Evolutionary conservation across 30 jellyfish, hydroid and myxozoan genomes (phyloP).

Genomic region (Aurelia aurita): DNA sequence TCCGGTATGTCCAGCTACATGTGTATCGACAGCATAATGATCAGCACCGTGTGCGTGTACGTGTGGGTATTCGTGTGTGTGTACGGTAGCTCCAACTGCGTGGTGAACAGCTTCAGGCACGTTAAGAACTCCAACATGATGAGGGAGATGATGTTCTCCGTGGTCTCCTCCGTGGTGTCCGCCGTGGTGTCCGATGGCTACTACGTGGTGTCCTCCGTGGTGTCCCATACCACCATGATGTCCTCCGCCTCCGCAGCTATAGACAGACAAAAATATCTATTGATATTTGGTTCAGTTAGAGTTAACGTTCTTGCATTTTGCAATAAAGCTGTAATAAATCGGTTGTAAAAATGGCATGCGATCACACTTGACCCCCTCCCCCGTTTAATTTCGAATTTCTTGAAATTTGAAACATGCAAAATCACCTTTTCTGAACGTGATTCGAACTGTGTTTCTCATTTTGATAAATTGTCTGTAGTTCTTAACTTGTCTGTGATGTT

Average conservation of each 20-base stretch:
- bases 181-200: conserved; percentile 12
- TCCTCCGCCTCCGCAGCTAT: conserved; percentile 65
- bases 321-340: no score
- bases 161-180: conserved; percentile 26
- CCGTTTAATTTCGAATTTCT: no score
- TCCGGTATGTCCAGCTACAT: conserved; percentile 61
- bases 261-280: background rate
- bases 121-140: conserved; percentile 51
- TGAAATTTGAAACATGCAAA: no score
- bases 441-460: no score
- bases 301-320: no score
- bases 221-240: conserved; percentile 5
- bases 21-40: conserved; percentile 64
- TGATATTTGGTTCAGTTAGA: no score
- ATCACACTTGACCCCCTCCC: no score
- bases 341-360: no score
- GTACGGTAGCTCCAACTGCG: conserved; percentile 34
- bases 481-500: no score
- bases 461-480: no score
- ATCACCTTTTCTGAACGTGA: no score
- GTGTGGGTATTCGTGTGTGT: conserved; percentile 60
- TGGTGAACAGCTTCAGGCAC: conserved; percentile 55
- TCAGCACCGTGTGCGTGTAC: conserved; percentile 55
- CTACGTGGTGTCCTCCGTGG: conserved; percentile 7
- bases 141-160: conserved; percentile 51